These are phyloP conservation scores for Moxostoma hubbsi DNA, from an alignment of 2,797 vertebrate species.

Conservation along the genomic window DNA sequence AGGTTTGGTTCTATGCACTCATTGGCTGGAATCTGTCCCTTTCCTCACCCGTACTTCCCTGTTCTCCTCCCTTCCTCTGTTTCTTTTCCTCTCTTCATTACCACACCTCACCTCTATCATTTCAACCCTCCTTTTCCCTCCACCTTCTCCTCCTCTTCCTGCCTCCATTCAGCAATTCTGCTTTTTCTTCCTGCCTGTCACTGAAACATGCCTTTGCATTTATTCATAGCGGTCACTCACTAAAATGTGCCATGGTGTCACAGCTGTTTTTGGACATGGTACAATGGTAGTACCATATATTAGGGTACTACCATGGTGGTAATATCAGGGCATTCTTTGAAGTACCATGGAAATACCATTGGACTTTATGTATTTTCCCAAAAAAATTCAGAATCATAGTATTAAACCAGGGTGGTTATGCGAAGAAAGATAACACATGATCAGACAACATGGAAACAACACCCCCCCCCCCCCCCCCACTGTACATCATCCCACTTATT, in stretches of 20 bases:
- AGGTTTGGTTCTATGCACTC: conserved; percentile 33
- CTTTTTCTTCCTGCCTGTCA: conserved; percentile 50
- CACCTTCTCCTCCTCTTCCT: conserved; percentile 27
- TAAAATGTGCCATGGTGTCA: neutral
- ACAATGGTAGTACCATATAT: neutral
- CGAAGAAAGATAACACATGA: no score
- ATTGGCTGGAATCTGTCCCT: conserved; percentile 31
- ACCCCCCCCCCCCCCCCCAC: no score
- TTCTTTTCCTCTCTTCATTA: no score
- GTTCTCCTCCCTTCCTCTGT: conserved; percentile 48
- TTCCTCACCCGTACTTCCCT: conserved; percentile 27
- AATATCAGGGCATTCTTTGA: no score
- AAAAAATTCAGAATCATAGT: no score
- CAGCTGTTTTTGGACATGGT: neutral
- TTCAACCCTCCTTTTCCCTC: conserved; percentile 6
- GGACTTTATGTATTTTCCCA: no score
- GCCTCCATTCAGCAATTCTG: conserved; percentile 31
- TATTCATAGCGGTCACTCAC: neutral
- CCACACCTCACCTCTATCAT: no score
- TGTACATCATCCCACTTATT: no score
- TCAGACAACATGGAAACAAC: no score
- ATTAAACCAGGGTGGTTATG: no score
- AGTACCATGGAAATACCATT: no score
- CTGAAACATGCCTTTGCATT: neutral
- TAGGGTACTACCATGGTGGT: no score